phyloP scores from a whole-genome alignment of 2,888 invertebrate genomes.

The Eucriotettix oculatus region DNA sequence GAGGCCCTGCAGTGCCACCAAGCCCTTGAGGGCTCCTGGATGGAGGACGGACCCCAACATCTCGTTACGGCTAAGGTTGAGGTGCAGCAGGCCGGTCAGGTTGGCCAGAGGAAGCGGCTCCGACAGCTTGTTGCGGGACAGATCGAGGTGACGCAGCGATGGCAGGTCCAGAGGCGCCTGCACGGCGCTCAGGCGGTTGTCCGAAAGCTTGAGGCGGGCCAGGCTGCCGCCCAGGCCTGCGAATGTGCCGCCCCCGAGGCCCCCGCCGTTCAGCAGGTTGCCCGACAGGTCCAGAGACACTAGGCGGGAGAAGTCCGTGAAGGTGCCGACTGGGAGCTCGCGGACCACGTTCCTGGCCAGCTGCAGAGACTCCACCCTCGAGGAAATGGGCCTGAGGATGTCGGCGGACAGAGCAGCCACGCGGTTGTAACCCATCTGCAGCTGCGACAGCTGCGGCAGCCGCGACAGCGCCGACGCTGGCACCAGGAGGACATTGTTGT shows the following conservation, averaged over 20 bases:
- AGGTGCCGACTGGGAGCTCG: constrained; percentile 65
- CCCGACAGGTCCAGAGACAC: constrained; percentile 59
- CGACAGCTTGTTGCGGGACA: constrained; percentile 46
- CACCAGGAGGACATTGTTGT: constrained; percentile 74
- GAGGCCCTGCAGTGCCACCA: constrained; percentile 46
- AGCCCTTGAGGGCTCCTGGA: constrained; percentile 46
- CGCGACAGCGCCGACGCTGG: constrained; percentile 69
- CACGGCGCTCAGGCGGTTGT: constrained; percentile 54
- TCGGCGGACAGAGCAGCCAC: constrained; percentile 72
- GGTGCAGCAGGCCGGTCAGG: constrained; percentile 16
- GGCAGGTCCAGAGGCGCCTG: constrained; percentile 45
- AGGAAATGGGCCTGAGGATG: constrained; percentile 50
- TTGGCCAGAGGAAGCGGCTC: constrained; percentile 6
- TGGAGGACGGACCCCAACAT: constrained; percentile 46
- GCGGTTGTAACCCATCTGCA: constrained; percentile 71
- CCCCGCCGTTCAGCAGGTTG: constrained; percentile 47
- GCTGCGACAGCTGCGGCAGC: constrained; percentile 51
- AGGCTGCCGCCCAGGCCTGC: constrained; percentile 57
- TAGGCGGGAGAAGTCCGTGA: constrained; percentile 56
- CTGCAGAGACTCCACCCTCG: constrained; percentile 46
- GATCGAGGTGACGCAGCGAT: constrained; percentile 50
- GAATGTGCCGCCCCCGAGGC: constrained; percentile 32
- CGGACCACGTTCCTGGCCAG: constrained; percentile 72
- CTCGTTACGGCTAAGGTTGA: constrained; percentile 57
- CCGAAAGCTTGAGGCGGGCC: constrained; percentile 50